A percentile compares a stretch with the other conserved stretches of the same genome.
Conservation (phyloP, 2,888 invertebrate genomes). For the Nemurella pictetii region DNA sequence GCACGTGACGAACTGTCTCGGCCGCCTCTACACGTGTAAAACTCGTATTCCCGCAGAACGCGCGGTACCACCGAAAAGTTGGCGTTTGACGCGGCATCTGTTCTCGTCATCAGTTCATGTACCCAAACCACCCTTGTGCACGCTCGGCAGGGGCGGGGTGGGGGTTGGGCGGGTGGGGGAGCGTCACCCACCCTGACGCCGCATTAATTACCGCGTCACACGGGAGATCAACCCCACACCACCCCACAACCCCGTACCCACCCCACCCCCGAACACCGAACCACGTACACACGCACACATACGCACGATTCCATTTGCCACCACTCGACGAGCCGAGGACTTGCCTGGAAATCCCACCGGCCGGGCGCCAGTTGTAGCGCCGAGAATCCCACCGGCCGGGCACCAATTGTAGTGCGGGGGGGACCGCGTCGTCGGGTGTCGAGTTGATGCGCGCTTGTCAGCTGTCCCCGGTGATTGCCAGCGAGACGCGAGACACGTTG, state of each 20-base stretch:
- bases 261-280: background rate
- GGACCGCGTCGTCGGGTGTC: no score
- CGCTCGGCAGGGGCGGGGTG: background rate
- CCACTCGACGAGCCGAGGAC: background rate
- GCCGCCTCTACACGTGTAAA: background rate
- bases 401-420: no score
- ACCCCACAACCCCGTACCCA: background rate
- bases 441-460: background rate
- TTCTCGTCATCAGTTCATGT: slow-evolving; percentile 8
- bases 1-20: background rate
- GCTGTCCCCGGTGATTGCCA: background rate
- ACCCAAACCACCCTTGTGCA: background rate
- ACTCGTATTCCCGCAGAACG: background rate
- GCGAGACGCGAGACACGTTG: background rate
- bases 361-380: background rate
- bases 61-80: background rate
- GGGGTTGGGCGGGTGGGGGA: background rate
- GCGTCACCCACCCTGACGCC: background rate
- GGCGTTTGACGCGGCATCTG: slow-evolving; percentile 25
- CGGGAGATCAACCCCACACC: background rate
- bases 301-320: background rate
- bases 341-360: background rate
- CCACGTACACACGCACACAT: background rate
- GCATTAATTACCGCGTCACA: slow-evolving; percentile 26
- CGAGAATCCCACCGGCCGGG: no score